Conservation (phyloP, 2,888 invertebrate species). For the Abrostola triplasia region DNA sequence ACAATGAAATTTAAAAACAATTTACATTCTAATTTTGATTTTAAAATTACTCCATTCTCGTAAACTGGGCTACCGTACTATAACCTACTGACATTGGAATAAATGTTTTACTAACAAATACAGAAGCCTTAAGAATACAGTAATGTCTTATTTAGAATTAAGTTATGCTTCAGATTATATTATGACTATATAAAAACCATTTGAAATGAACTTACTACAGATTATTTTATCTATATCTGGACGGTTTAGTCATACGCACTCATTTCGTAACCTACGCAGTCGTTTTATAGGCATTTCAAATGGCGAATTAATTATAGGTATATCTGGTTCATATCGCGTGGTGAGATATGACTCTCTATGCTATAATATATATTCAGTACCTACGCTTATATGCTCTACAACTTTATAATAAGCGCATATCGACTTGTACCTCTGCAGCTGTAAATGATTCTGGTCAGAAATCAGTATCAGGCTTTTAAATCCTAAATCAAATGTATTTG, state of each 20-base stretch:
- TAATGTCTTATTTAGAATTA: too few relatives aligned
- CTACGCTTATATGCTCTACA: neutral
- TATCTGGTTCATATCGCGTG: conserved; percentile 39
- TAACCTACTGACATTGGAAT: too few relatives aligned
- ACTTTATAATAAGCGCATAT: neutral
- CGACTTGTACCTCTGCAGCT: neutral
- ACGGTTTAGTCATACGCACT: conserved; percentile 47
- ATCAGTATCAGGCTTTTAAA: too few relatives aligned
- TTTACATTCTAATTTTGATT: too few relatives aligned
- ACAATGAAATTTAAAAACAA: too few relatives aligned
- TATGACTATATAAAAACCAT: neutral
- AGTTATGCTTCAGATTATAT: neutral
- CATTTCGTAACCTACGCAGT: conserved; percentile 55
- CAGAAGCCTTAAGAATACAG: too few relatives aligned
- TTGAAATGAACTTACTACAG: conserved; percentile 21
- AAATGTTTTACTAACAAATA: too few relatives aligned
- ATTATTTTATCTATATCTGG: conserved; percentile 28
- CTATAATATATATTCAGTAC: conserved; percentile 16
- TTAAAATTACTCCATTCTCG: too few relatives aligned
- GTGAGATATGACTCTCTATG: conserved; percentile 36
- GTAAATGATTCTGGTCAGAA: neutral
- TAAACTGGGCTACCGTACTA: too few relatives aligned
- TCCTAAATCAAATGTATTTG: too few relatives aligned
- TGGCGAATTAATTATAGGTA: conserved; percentile 52
- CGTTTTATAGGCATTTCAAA: conserved; percentile 48